Evolutionary conservation across 1,140 invertebrate genomes (phyloP).

Genomic region (Drosophila pandora): DNA sequence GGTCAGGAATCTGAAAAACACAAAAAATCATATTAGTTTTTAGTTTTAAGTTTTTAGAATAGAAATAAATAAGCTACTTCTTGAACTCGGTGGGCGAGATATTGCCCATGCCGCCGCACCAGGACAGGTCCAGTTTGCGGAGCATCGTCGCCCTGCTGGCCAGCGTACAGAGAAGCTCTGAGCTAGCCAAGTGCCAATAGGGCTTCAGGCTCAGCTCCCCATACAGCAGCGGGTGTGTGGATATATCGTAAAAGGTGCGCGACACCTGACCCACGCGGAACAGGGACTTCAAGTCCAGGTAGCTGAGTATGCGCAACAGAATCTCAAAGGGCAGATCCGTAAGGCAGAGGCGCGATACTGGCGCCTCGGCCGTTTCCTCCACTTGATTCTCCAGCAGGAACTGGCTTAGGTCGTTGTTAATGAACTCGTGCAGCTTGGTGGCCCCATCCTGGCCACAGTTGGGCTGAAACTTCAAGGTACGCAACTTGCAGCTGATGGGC

Average conservation of each 20-base stretch:
- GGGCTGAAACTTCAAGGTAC: conserved; percentile 73
- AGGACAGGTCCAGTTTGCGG: conserved; percentile 92
- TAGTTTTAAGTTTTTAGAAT: background rate
- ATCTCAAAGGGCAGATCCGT: conserved; percentile 84
- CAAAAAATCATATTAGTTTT: background rate
- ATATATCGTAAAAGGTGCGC: conserved; percentile 89
- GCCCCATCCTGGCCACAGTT: conserved; percentile 52
- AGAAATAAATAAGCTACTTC: conserved; percentile 50
- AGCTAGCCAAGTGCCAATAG: conserved; percentile 88
- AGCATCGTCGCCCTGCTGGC: conserved; percentile 87
- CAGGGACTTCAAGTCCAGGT: conserved; percentile 91
- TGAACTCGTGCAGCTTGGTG: conserved; percentile 70
- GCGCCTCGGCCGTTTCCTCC: conserved; percentile 8
- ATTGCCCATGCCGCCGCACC: conserved; percentile 91
- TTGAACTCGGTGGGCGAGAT: conserved; percentile 80
- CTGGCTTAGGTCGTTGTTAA: conserved; percentile 83
- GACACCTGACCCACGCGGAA: conserved; percentile 90
- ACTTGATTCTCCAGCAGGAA: conserved; percentile 59
- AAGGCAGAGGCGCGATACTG: conserved; percentile 15
- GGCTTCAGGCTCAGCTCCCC: conserved; percentile 91
- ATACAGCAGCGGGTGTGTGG: conserved; percentile 91
- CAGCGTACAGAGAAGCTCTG: conserved; percentile 75
- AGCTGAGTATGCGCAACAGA: conserved; percentile 85
- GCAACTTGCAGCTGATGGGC: conserved; percentile 73
- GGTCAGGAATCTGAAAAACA: conserved; percentile 87